These are phyloP conservation scores for Crocidura indochinensis DNA, from an alignment of 2,797 vertebrate species.

Conservation along the genomic window DNA sequence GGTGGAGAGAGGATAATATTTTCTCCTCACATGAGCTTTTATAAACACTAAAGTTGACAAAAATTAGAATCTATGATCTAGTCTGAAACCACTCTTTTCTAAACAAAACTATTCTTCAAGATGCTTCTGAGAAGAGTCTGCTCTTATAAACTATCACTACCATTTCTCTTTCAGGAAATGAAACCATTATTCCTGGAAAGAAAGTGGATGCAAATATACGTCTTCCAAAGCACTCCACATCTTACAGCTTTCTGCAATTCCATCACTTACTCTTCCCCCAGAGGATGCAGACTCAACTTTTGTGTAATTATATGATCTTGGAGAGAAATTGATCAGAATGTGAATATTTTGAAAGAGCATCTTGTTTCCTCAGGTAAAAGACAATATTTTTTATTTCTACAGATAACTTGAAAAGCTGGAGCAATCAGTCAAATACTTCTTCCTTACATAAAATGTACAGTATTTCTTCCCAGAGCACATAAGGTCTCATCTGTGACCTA, in stretches of 20 bases:
- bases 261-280: slow-evolving; percentile 83
- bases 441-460: slow-evolving; percentile 71
- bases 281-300: slow-evolving; percentile 85
- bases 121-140: slow-evolving; percentile 70
- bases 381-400: slow-evolving; percentile 87
- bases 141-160: slow-evolving; percentile 76
- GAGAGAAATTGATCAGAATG: slow-evolving; percentile 89
- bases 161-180: slow-evolving; percentile 86
- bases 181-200: slow-evolving; percentile 83
- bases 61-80: slow-evolving; percentile 65
- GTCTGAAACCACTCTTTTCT: slow-evolving; percentile 81
- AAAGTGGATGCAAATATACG: slow-evolving; percentile 83
- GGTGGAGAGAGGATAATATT: not conserved
- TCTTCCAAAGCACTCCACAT: slow-evolving; percentile 77
- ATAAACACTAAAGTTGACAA: slow-evolving; percentile 68
- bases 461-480: slow-evolving; percentile 31
- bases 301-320: slow-evolving; percentile 90
- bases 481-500: slow-evolving; percentile 71
- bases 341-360: slow-evolving; percentile 87
- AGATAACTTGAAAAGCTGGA: slow-evolving; percentile 86
- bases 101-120: slow-evolving; percentile 79
- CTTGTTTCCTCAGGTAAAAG: slow-evolving; percentile 86
- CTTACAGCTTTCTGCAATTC: slow-evolving; percentile 87
- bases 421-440: slow-evolving; percentile 84
- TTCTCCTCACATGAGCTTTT: slow-evolving; percentile 62